These are phyloP conservation scores for Leptopilina myrica DNA, from an alignment of 2,888 invertebrate species.

Conservation along the genomic window DNA sequence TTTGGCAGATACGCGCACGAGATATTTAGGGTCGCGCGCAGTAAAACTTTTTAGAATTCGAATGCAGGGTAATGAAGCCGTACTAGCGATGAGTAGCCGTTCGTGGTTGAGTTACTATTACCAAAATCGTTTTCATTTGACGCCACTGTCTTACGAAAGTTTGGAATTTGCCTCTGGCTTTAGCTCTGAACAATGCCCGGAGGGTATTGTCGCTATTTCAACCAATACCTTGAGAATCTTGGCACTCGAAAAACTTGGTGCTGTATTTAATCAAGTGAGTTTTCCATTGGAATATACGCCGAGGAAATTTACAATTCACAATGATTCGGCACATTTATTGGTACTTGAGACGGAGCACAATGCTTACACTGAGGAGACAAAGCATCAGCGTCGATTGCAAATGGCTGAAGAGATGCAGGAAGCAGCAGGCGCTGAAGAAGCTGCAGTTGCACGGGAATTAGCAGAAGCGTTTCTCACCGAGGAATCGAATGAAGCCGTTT, in stretches of 20 bases:
- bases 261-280: conserved; percentile 97
- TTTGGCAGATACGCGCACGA: conserved; percentile 96
- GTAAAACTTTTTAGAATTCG: conserved; percentile 97
- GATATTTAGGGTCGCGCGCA: conserved; percentile 96
- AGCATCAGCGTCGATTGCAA: conserved; percentile 93
- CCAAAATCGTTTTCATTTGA: conserved; percentile 96
- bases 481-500: conserved; percentile 94
- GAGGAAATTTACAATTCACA: conserved; percentile 94
- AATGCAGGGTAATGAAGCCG: conserved; percentile 97
- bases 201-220: conserved; percentile 99
- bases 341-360: conserved; percentile 98
- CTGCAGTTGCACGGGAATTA: conserved; percentile 97
- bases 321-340: conserved; percentile 92
- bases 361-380: conserved; percentile 97
- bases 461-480: conserved; percentile 97
- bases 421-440: conserved; percentile 97
- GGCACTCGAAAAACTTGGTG: conserved; percentile 98
- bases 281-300: conserved; percentile 97
- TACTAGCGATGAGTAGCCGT: conserved; percentile 97
- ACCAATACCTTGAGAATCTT: conserved; percentile 98
- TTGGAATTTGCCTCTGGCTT: conserved; percentile 99
- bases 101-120: conserved; percentile 99
- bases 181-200: conserved; percentile 97
- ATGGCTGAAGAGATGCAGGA: conserved; percentile 99
- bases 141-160: conserved; percentile 96